Evolutionary conservation across 2,113 vertebrate species (phyloP), one percentile per base, ranked within the genome.

Genomic region (Phyllopteryx taeniolatus): DNA sequence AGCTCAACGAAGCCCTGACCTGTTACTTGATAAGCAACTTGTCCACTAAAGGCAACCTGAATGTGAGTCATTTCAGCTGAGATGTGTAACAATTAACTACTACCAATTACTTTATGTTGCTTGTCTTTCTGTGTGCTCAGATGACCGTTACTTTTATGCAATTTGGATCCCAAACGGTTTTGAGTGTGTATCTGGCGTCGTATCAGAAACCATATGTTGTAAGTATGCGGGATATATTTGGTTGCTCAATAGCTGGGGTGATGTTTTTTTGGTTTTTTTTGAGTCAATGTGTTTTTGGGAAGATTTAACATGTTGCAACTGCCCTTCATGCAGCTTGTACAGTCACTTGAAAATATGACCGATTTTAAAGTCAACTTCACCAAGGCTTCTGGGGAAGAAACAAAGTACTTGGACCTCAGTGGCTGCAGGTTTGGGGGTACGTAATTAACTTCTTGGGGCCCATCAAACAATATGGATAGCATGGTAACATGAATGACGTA

Each of bases 151-250:
- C n/a, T n/a, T 66, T 44, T 2, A 15, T 66, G 42, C 46, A 20
- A 1, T 66, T 66, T 66, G 63, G n/a, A 47, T 22, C n/a, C 43
- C 63, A 66, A 66, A 46, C 63, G n/a, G 63, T 14, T 13, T 27
- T 66, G 43, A 15, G 43, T n/a, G 63, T 66, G 42, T 2, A 8
- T 15, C 43, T 47, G 63, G 8, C 2, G 6, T 46, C 43, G 12
- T 46, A 46, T 13, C 1, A 14, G n/a, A 10, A 31, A 15, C 1
- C 42, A 14, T 3, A 14, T 13, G 39, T 64, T 46, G 63, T 66
- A 66, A 66, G 63, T 43, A 65, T 22, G 13, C 11, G 12, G 7
- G 9, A 22, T 15, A 10, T 43, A 43, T 12, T 12, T 8, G 2
- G 8, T 65, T 12, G 42, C 8, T 15, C 20, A 27, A 3, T 9